Base-by-base conservation (phyloP, 2,113 vertebrate genomes). In the Pituophis catenifer region DNA sequence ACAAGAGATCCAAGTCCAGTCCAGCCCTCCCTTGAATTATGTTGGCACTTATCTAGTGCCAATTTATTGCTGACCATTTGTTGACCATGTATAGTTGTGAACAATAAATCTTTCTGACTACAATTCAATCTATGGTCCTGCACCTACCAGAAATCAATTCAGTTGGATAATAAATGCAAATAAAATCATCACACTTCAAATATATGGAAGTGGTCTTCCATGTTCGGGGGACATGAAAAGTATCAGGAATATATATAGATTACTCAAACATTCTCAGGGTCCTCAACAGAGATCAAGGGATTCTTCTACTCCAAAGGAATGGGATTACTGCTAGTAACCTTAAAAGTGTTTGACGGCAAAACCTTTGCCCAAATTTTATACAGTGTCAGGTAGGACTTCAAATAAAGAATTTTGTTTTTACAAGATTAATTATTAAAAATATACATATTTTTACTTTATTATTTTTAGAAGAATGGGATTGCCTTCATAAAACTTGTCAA, bases 341-440 rank as follows among this genome's bases (percentile, higher is more conserved):
- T 33, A 33, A 33, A 75, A 38, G 0, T 75, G 70, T 75, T 75
- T 19, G n/a, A 75, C 2, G 70, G n/a, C 15, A 75, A 75, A 75
- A 75, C n/a, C n/a, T 15, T 38, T 75, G 2, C 2, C 6, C 70
- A 75, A 75, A 17, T 75, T 75, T 75, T 75, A 75, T 33, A 70
- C 11, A 33, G 70, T 33, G n/a, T 19, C n/a, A 19, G 70, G 12
- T 70, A 70, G 65, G 12, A 75, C n/a, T 75, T 75, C 6, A 33
- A 7, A 75, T 38, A 2, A 75, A 75, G 6, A 75, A 19, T 75
- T 75, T 75, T 38, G n/a, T 33, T 75, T 75, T 13, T 17, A 75
- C 33, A 75, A 75, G n/a, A 2, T 70, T 93, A 98, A 95, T 97
- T 98, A 97, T 96, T 97, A 96, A 97, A 94, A 96, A 97, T 95